phyloP scores from a whole-genome alignment of 1,140 invertebrate species.

The Leptinotarsa undecemlineata region DNA sequence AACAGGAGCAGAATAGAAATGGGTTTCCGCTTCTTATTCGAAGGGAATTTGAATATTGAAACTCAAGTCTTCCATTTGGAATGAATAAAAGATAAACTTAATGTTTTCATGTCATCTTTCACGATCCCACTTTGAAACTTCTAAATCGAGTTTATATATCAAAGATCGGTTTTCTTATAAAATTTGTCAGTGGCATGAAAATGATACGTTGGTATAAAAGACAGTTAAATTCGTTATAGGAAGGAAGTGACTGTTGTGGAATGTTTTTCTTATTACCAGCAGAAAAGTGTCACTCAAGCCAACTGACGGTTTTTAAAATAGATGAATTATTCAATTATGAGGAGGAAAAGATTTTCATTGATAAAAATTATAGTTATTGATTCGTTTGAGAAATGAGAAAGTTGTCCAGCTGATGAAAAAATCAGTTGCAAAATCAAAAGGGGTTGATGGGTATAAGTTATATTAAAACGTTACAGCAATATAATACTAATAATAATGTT shows the following conservation, averaged over 20 bases:
- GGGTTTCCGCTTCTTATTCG: not conserved
- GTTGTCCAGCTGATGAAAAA: no score
- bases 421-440: no score
- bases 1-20: not conserved
- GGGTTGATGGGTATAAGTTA: no score
- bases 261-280: not conserved
- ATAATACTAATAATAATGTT: no score
- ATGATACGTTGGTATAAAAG: not conserved
- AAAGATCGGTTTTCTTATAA: slow-evolving; percentile 14
- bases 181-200: slow-evolving; percentile 11
- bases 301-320: no score
- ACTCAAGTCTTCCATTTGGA: slow-evolving; percentile 10
- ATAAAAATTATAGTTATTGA: no score
- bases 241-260: not conserved
- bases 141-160: slow-evolving; percentile 13
- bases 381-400: no score
- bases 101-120: slow-evolving; percentile 11
- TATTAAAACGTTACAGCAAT: no score
- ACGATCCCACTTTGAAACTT: slow-evolving; percentile 13
- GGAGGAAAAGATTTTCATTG: no score
- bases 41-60: slow-evolving; percentile 16
- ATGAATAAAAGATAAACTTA: slow-evolving; percentile 19
- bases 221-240: not conserved
- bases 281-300: no score
- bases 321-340: no score